phyloP scores from a whole-genome alignment of 2,888 invertebrate species.

The Drosophila algonquin region DNA sequence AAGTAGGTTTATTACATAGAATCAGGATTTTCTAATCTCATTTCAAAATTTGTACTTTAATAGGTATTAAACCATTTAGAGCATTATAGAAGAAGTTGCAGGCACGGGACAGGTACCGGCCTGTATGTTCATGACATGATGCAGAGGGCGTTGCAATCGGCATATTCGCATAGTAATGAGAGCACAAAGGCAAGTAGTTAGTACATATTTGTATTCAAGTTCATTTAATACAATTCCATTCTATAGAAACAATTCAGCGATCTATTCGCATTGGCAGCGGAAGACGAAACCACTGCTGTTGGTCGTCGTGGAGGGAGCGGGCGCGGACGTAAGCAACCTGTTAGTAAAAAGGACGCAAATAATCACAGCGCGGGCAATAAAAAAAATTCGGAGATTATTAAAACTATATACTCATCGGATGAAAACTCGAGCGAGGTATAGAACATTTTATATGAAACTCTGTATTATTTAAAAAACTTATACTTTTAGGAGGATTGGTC shows the following conservation, averaged over 20 bases:
- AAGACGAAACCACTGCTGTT: slow-evolving; percentile 90
- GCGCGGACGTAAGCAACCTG: slow-evolving; percentile 86
- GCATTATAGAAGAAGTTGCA: slow-evolving; percentile 91
- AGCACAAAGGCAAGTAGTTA: slow-evolving; percentile 88
- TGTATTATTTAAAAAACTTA: not conserved
- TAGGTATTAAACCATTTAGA: slow-evolving; percentile 96
- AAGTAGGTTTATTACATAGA: slow-evolving; percentile 84
- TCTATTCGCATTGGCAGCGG: slow-evolving; percentile 94
- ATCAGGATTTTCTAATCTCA: not conserved
- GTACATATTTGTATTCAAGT: not conserved
- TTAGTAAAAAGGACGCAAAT: slow-evolving; percentile 85
- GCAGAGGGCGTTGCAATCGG: slow-evolving; percentile 95
- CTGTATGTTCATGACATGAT: slow-evolving; percentile 95
- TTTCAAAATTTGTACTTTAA: not conserved
- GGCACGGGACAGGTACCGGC: slow-evolving; percentile 87
- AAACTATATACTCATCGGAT: slow-evolving; percentile 89
- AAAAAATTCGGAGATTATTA: slow-evolving; percentile 84
- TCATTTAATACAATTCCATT: not conserved
- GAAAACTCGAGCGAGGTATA: slow-evolving; percentile 92
- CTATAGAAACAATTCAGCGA: slow-evolving; percentile 93
- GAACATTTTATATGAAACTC: not conserved
- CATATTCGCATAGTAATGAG: slow-evolving; percentile 94
- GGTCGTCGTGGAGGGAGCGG: slow-evolving; percentile 87
- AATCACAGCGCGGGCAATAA: slow-evolving; percentile 83
- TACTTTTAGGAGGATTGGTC: slow-evolving; percentile 93